Conservation (phyloP, 2,888 invertebrate species). For the Salpingus planirostris region DNA sequence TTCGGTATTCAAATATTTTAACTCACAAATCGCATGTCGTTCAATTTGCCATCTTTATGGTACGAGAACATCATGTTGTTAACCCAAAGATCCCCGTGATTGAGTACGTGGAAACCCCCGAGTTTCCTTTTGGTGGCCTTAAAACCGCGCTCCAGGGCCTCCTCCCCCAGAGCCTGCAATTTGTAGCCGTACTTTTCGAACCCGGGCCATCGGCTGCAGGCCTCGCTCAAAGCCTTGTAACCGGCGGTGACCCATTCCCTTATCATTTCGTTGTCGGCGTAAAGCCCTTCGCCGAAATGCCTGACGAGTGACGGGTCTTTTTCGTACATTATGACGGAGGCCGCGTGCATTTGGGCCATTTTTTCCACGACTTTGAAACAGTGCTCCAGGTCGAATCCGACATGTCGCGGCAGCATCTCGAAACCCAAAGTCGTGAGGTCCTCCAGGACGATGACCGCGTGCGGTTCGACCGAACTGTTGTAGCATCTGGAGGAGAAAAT, state of each 20-base stretch:
- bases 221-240: slow-evolving; percentile 30
- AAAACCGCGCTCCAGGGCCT: slow-evolving; percentile 23
- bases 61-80: slow-evolving; percentile 48
- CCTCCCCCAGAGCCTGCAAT: slow-evolving; percentile 31
- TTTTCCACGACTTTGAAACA: slow-evolving; percentile 43
- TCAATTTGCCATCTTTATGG: slow-evolving; percentile 30
- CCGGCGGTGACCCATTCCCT: slow-evolving; percentile 23
- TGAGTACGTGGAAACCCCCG: slow-evolving; percentile 41
- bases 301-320: slow-evolving; percentile 33
- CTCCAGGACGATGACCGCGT: slow-evolving; percentile 43
- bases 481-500: slow-evolving; percentile 30
- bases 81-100: slow-evolving; percentile 48
- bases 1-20: no score
- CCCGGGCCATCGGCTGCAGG: slow-evolving; percentile 39
- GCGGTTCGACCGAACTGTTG: slow-evolving; percentile 31
- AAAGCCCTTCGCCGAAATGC: slow-evolving; percentile 24
- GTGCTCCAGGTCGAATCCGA: slow-evolving; percentile 48
- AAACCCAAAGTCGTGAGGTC: slow-evolving; percentile 49
- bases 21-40: slow-evolving; percentile 35
- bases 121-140: slow-evolving; percentile 22
- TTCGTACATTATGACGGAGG: slow-evolving; percentile 45
- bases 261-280: slow-evolving; percentile 23
- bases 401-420: slow-evolving; percentile 45
- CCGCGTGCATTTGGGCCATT: slow-evolving; percentile 49
- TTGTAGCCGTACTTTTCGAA: slow-evolving; percentile 40